Evolutionary conservation across 1,140 invertebrate genomes (phyloP).

Genomic region (Phymastichus coffea): DNA sequence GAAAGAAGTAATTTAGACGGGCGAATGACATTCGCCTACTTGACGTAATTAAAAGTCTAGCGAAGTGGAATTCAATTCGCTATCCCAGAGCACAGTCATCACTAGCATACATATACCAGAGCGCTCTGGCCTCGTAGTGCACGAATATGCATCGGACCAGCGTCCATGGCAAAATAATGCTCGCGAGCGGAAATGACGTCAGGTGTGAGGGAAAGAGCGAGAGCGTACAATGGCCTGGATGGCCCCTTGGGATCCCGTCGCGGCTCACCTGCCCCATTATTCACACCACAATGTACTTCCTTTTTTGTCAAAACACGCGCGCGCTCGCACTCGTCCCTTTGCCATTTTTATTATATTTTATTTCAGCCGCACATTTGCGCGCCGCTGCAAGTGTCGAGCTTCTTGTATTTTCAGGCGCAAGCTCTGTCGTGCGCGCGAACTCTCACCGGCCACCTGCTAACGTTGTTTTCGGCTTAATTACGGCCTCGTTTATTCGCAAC

Average conservation of each 20-base stretch:
- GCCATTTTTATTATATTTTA: too few relatives aligned
- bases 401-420: too few relatives aligned
- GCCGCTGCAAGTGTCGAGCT: not conserved
- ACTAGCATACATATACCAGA: not conserved
- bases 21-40: too few relatives aligned
- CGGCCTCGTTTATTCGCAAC: too few relatives aligned
- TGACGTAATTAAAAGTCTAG: too few relatives aligned
- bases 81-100: too few relatives aligned
- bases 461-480: too few relatives aligned
- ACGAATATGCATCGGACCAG: not conserved
- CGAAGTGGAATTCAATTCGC: too few relatives aligned
- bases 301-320: constrained; percentile 38
- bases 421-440: too few relatives aligned
- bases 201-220: too few relatives aligned
- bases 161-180: constrained; percentile 43
- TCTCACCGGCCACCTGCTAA: too few relatives aligned
- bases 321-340: not conserved
- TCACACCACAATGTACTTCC: constrained; percentile 47
- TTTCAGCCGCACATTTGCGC: not conserved
- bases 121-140: not conserved
- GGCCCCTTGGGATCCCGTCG: constrained; percentile 28
- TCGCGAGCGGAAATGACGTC: constrained; percentile 47
- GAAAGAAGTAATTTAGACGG: too few relatives aligned
- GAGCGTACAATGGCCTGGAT: constrained; percentile 35
- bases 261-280: constrained; percentile 42